A percentile compares a stretch with the other conserved stretches of the same genome.
Evolutionary conservation across 2,113 vertebrate species (phyloP).

Genomic region (Fregetta grallaria): DNA sequence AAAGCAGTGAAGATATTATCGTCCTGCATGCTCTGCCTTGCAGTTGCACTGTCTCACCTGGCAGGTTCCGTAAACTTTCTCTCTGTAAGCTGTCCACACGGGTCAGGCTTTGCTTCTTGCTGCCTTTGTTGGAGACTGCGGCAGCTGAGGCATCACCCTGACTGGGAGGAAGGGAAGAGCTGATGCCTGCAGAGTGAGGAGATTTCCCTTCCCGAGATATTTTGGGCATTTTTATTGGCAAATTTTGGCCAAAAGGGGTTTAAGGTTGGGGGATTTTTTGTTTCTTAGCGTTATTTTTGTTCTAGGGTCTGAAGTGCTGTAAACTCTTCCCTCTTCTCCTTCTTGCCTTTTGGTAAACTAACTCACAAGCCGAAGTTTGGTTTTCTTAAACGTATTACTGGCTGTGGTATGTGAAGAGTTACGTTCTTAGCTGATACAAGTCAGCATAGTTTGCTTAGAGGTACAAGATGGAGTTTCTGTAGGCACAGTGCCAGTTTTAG

Average conservation of each 20-base stretch:
- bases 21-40: neutral
- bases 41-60: neutral
- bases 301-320: neutral
- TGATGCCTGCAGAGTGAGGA: neutral
- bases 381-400: neutral
- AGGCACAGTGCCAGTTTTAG: neutral
- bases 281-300: neutral
- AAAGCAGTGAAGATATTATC: neutral
- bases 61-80: neutral
- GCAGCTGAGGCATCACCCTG: neutral
- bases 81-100: neutral
- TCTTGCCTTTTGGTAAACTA: neutral
- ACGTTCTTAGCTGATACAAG: neutral
- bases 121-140: neutral
- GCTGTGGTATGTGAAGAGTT: too few relatives aligned
- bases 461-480: neutral
- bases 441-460: neutral
- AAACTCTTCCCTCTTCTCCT: neutral
- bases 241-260: neutral
- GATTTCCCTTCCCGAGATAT: neutral
- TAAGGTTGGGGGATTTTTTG: neutral
- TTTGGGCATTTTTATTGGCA: neutral
- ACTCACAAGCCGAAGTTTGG: neutral
- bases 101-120: neutral
- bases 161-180: neutral